Evolutionary conservation across 2,888 invertebrate genomes (phyloP).

Genomic region (Nemotelus nigrinus): DNA sequence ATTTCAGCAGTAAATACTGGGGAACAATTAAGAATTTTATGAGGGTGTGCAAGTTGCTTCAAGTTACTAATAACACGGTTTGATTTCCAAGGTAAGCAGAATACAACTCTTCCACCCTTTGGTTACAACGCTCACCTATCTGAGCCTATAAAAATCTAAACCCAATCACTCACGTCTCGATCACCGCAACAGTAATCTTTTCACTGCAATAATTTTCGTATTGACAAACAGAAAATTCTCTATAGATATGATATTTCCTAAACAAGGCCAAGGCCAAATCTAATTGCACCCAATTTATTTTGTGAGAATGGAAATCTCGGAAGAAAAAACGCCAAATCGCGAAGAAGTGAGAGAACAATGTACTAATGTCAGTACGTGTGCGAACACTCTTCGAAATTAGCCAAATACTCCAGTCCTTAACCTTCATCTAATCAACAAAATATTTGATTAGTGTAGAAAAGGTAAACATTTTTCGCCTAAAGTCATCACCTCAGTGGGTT

Average conservation of each 20-base stretch:
- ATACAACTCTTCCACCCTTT: too few relatives aligned
- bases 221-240: not conserved
- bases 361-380: not conserved
- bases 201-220: not conserved
- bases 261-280: constrained; percentile 38
- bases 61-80: too few relatives aligned
- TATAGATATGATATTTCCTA: constrained; percentile 14
- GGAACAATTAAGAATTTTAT: too few relatives aligned
- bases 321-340: not conserved
- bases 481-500: constrained; percentile 16
- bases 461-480: constrained; percentile 33
- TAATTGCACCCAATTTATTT: constrained; percentile 31
- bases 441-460: constrained; percentile 19
- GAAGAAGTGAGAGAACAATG: constrained; percentile 2
- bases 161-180: too few relatives aligned
- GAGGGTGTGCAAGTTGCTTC: too few relatives aligned
- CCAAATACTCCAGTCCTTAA: constrained; percentile 37
- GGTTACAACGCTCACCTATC: too few relatives aligned
- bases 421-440: constrained; percentile 41
- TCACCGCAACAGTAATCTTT: constrained; percentile 1
- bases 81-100: too few relatives aligned
- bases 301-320: not conserved
- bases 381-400: not conserved
- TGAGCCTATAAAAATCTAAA: too few relatives aligned
- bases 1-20: too few relatives aligned